phyloP scores from a whole-genome alignment of 2,113 vertebrate genomes.

The Toxotes jaculatrix region DNA sequence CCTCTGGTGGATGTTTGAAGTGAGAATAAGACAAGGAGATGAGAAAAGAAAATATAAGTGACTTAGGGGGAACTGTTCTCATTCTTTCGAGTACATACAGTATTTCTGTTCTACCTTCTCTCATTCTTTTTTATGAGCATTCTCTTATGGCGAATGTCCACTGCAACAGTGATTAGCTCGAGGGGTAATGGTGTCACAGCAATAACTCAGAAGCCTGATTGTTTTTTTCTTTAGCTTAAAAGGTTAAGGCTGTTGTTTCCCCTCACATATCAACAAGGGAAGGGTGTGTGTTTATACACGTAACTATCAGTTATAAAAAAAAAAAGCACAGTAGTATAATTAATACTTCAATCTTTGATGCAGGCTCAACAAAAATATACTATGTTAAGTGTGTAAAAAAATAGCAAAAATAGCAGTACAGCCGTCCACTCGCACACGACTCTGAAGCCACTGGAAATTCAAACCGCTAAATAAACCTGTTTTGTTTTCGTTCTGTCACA shows the following conservation, averaged over 20 bases:
- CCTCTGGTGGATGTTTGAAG: conserved; percentile 52
- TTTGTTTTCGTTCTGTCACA: conserved; percentile 21
- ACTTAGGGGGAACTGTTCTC: conserved; percentile 15
- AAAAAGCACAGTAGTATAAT: not conserved
- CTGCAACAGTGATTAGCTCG: not conserved
- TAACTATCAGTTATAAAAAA: no score
- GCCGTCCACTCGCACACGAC: not conserved
- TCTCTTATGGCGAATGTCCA: not conserved
- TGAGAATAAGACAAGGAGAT: conserved; percentile 5
- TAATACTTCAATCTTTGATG: not conserved
- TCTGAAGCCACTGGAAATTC: not conserved
- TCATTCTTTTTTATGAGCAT: not conserved
- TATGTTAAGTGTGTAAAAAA: not conserved
- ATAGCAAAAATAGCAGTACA: not conserved
- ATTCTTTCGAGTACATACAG: not conserved
- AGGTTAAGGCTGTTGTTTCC: not conserved
- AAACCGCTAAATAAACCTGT: conserved; percentile 25
- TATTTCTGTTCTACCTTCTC: not conserved
- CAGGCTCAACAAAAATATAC: not conserved
- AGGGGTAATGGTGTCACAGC: not conserved
- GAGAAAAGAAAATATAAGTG: conserved; percentile 32
- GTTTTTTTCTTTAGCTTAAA: no score
- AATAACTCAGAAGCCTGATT: not conserved
- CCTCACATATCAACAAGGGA: not conserved
- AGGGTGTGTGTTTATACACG: no score